These are phyloP conservation scores for Agrochola lota DNA, from an alignment of 2,888 invertebrate species.

Conservation along the genomic window DNA sequence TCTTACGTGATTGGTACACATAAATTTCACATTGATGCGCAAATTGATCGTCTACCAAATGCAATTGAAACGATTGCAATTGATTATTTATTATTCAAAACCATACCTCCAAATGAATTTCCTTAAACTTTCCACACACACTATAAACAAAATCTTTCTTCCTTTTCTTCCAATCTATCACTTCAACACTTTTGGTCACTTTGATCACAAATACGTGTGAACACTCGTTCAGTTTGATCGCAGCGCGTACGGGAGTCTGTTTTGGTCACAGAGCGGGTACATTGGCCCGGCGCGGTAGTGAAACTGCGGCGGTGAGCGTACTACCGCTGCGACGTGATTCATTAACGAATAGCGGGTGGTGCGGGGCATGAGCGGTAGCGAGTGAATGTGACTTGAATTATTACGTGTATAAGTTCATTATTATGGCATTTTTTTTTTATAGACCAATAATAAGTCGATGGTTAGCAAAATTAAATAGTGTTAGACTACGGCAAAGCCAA, in stretches of 20 bases:
- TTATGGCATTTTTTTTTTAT: neutral
- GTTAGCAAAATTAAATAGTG: neutral
- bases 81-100: neutral
- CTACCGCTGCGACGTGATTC: conserved; percentile 64
- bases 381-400: neutral
- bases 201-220: neutral
- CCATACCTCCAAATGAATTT: conserved; percentile 29
- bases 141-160: conserved; percentile 11
- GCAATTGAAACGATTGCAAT: no score
- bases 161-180: conserved; percentile 14
- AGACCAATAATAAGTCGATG: neutral
- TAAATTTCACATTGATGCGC: no score
- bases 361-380: conserved; percentile 33
- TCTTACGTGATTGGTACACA: no score
- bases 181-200: conserved; percentile 19
- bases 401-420: neutral
- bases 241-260: neutral
- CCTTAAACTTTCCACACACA: conserved; percentile 45
- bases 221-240: neutral
- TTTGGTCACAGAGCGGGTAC: conserved; percentile 52
- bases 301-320: conserved; percentile 62
- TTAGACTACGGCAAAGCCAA: no score
- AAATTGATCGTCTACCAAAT: no score
- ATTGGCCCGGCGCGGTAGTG: conserved; percentile 66
- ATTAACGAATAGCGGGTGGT: conserved; percentile 53